Conservation (phyloP, 2,113 vertebrate species). For the Coreoperca whiteheadi region DNA sequence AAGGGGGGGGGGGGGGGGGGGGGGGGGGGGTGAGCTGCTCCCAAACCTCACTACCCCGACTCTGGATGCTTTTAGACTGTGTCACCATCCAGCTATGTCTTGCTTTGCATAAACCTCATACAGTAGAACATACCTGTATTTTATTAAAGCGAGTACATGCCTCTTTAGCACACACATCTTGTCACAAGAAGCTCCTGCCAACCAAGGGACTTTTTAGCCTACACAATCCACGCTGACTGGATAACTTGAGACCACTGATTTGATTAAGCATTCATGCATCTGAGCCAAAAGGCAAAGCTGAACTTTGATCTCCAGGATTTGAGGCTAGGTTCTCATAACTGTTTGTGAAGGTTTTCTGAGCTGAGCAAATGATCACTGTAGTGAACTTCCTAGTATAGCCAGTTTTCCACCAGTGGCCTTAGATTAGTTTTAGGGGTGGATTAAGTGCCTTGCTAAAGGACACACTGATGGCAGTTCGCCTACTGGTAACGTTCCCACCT, state of each 20-base stretch:
- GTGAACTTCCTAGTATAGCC: slow-evolving; percentile 9
- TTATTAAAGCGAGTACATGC: not conserved
- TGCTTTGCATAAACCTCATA: not conserved
- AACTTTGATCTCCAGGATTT: slow-evolving; percentile 31
- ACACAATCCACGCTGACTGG: slow-evolving; percentile 15
- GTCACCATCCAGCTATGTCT: slow-evolving; percentile 30
- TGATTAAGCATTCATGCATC: slow-evolving; percentile 24
- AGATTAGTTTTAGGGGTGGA: slow-evolving; percentile 8
- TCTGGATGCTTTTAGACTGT: slow-evolving; percentile 33
- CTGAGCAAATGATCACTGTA: slow-evolving; percentile 5
- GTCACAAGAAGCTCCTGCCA: slow-evolving; percentile 8
- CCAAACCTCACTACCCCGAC: slow-evolving; percentile 4
- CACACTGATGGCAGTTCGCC: slow-evolving; percentile 15
- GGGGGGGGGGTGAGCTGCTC: too few relatives aligned
- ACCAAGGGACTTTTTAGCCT: not conserved
- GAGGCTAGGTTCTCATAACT: not conserved
- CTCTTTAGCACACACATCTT: not conserved
- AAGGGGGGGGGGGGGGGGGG: too few relatives aligned
- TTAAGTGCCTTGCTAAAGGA: slow-evolving; percentile 8
- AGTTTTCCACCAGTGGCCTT: slow-evolving; percentile 28
- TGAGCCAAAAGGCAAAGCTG: slow-evolving; percentile 35
- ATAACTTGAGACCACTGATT: slow-evolving; percentile 40
- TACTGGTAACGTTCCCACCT: not conserved
- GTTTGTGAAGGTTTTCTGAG: slow-evolving; percentile 1
- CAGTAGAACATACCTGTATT: slow-evolving; percentile 6